Conservation (phyloP, 2,797 vertebrate genomes). For the Psittacula echo region DNA sequence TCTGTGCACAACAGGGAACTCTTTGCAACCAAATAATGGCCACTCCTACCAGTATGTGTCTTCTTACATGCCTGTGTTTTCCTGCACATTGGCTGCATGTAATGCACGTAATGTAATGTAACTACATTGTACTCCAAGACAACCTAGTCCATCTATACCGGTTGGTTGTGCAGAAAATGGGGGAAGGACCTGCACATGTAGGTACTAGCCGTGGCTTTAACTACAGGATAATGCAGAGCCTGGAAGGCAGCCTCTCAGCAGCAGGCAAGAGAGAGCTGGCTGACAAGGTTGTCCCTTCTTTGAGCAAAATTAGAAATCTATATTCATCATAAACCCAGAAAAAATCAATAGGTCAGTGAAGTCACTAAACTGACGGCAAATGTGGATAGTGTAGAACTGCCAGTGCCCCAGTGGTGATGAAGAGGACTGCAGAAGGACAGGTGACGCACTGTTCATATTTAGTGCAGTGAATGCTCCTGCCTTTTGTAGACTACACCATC, state of each 20-base stretch:
- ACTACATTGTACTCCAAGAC: background rate
- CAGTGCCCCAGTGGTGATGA: background rate
- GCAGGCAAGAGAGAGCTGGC: background rate
- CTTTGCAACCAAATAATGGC: background rate
- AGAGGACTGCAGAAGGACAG: background rate
- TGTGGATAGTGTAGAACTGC: background rate
- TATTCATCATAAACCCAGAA: background rate
- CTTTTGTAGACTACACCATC: background rate
- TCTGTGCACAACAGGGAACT: background rate
- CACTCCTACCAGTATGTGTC: background rate
- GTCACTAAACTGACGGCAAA: background rate
- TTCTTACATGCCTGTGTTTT: background rate
- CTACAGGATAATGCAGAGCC: fast-evolving
- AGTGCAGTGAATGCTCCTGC: background rate
- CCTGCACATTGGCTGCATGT: background rate
- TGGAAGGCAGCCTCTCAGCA: background rate
- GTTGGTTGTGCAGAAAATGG: background rate
- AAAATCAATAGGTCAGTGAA: background rate
- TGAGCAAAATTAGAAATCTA: background rate
- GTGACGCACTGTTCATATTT: background rate
- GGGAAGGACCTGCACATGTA: background rate
- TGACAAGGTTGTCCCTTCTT: background rate
- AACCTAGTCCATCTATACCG: background rate
- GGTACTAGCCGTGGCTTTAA: background rate
- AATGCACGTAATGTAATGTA: no score